Base-by-base conservation (phyloP, 2,888 invertebrate genomes). In the Malacosoma neustria region DNA sequence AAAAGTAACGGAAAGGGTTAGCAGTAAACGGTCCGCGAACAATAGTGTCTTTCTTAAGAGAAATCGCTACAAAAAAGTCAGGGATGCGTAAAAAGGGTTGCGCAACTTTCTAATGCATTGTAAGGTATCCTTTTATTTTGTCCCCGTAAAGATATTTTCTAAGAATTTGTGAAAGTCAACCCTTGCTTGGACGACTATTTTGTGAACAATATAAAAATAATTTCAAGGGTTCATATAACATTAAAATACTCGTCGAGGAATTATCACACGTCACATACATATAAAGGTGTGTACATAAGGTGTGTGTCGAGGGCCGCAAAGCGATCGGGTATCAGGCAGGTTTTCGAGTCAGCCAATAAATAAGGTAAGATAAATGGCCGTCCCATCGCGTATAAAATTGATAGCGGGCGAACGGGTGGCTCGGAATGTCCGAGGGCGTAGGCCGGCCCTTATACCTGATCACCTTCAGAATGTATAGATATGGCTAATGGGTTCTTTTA, bases 81-180 rank as follows among this genome's bases (percentile, higher is more conserved):
- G 63, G 62, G 69, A 69, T 60, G 64, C 67, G 72, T 71, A 75
- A 72, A 71, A 77, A 84, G 82, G 82, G 84, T 85, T 85, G 81
- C 76, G 70, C 74, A 85, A 85, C 85, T 85, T 85, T 85, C 85
- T 77, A 82, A 79, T 73, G 63, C 79, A 68, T 84, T 82, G 80
- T 81, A 67, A 81, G 76, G 73, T 79, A 69, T 66, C 62, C 58
- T 54, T 70, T 72, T 71, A 59, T 60, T 45, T 42, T 45, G 47
- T 59, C 52, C 48, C 46, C 48, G 54, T 57, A 52, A 56, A 61
- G 57, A 59, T 43, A 39, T 50, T 61, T 80, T 80, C 77, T 72
- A 39, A 57, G 84, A 81, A 82, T 58, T 63, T 57, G 74, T 69
- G 79, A 80, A 82, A 81, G 79, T 77, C 67, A 60, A 71, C 68